phyloP scores from a whole-genome alignment of 2,797 vertebrate genomes.

The Schizothorax lantsangensis region DNA sequence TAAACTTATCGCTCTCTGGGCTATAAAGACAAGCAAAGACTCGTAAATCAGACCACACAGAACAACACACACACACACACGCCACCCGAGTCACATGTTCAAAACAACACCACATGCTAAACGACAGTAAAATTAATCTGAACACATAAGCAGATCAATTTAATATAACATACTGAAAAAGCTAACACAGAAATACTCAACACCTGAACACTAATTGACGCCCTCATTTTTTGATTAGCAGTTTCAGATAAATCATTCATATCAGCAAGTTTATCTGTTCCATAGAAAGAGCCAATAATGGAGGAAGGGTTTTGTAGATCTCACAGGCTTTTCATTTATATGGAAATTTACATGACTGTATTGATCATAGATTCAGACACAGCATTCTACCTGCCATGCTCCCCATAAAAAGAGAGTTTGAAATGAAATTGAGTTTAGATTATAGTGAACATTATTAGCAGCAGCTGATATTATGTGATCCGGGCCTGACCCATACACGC shows the following conservation, averaged over 20 bases:
- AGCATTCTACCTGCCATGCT: neutral
- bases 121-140: neutral
- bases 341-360: conserved; percentile 69
- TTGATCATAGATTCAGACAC: conserved; percentile 61
- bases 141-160: neutral
- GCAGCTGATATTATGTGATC: neutral
- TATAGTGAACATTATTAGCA: neutral
- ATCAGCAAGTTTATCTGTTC: conserved; percentile 78
- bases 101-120: conserved; percentile 49
- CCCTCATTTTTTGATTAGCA: conserved; percentile 67
- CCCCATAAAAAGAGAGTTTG: neutral
- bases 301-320: conserved; percentile 60
- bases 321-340: conserved; percentile 70
- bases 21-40: conserved; percentile 56
- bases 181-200: neutral
- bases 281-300: conserved; percentile 70
- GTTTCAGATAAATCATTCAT: conserved; percentile 52
- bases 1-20: conserved; percentile 57
- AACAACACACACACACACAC: conserved; percentile 14
- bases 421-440: conserved; percentile 17
- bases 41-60: conserved; percentile 54
- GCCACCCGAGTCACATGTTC: conserved; percentile 6
- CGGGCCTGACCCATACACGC: neutral
- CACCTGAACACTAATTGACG: neutral
- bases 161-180: neutral